Evolutionary conservation across 2,888 invertebrate species (phyloP), one percentile per base, ranked within the genome.

Genomic region (Periphyllus acericola): DNA sequence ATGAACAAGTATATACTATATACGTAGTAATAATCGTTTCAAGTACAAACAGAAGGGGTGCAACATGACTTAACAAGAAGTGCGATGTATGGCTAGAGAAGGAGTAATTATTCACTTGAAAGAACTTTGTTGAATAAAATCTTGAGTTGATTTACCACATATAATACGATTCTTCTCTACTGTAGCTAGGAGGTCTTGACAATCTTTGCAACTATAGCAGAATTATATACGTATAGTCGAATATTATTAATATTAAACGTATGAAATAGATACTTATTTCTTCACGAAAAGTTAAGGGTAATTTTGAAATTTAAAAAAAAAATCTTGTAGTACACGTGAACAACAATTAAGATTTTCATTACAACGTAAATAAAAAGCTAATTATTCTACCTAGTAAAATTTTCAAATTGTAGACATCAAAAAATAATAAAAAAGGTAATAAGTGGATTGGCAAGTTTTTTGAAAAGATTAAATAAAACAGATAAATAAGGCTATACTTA

Each of bases 91-190:
- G 71, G 32, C 21, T 29, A 75, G 14, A 71, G 52, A 86, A 80
- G 36, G 32, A 72, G 72, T 86, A 86, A 86, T 80, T 86, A 86
- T 86, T 80, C 86, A 86, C 72, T 86, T 72, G 79, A 86, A 86
- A 55, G 55, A 79, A 80, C 78, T 85, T 78, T 68, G 46, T 78
- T 85, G 19, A 68, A 78, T 52, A 46, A 78, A 78, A 78, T 68
- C 32, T 68, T 34, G n/a, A 78, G 84, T 85, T 52, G 76, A 85
- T 85, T 85, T 68, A 68, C 34, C 9, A 78, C 6, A 11, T 40
- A 75, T 4, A 83, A 75, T 40, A 60, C 11, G 21, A 83, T 83
- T 83, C 2, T 60, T n/a, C 32, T 46, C 8, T 46, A 14, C 19
- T 21, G 36, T 75, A 36, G n/a, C 11, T 5, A 19, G 52, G 36